Evolutionary conservation across 1,140 invertebrate genomes (phyloP), one percentile per base, ranked within the genome.

Genomic region (Zeugodacus cucurbitae): DNA sequence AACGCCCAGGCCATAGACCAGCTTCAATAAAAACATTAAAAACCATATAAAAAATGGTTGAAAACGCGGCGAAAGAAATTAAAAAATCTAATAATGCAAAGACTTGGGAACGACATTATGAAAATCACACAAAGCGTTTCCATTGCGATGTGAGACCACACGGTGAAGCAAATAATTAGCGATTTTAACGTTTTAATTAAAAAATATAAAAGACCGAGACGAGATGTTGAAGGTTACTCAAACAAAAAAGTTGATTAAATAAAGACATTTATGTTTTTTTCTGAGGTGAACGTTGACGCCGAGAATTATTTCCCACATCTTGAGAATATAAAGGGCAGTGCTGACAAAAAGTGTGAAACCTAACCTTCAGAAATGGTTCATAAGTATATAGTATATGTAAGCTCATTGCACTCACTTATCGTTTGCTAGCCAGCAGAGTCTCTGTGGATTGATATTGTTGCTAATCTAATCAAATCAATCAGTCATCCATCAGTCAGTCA

Each of bases 131-230:
- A 11, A 20, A 22, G 32, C 67, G 20, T 10, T 32, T 14, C 37
- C 37, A 54, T 26, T 82, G 22, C 41, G 14, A n/a, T 82, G 22
- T 14, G 41, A 82, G 48, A 48, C 41, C 74, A 82, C 74, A 82
- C 41, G 22, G 37, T 34, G 29, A 41, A 64, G 74, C 85, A 88
- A 86, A 88, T 88, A 88, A 88, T 88, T 88, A 88, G 44, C 87
- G 64, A 88, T 88, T 74, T 88, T 78, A 74, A 74, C 44, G 67
- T 91, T 92, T 93, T 91, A 93, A 92, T 93, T 92, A 93, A 93
- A 92, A 41, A 86, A 37, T 59, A 86, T 11, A 86, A 86, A 86
- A 86, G 29, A 14, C 78, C 48, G 11, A 57, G 5, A 1, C 32
- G 3, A 37, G 32, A 3, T 22, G 37, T 29, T 86, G 54, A 59